A percentile compares a stretch with the other conserved stretches of the same genome.
These are phyloP conservation scores for Acronicta alni DNA, from an alignment of 2,888 invertebrate species.

Conservation along the genomic window DNA sequence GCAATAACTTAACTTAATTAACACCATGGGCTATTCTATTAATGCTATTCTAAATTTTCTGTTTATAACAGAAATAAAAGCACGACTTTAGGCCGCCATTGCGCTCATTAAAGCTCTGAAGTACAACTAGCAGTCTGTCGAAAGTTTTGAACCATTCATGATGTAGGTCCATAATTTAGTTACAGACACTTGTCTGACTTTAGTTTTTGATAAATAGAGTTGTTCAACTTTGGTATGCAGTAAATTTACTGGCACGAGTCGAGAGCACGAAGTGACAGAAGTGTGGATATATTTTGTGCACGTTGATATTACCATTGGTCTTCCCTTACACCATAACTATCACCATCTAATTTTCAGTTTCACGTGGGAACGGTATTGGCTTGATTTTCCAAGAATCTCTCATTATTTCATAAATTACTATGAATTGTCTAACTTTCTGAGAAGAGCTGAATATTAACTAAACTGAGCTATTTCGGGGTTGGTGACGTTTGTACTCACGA, in stretches of 20 bases:
- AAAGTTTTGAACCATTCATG: constrained; percentile 24
- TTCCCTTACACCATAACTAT: too few relatives aligned
- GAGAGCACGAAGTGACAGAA: neutral
- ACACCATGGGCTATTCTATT: neutral
- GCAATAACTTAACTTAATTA: too few relatives aligned
- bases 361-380: too few relatives aligned
- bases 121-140: constrained; percentile 12
- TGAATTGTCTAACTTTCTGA: too few relatives aligned
- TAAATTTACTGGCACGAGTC: neutral
- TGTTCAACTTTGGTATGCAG: constrained; percentile 4
- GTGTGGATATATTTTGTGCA: neutral
- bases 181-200: constrained; percentile 18
- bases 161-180: constrained; percentile 17
- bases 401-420: too few relatives aligned
- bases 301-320: too few relatives aligned
- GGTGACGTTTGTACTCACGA: too few relatives aligned
- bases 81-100: constrained; percentile 14
- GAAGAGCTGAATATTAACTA: too few relatives aligned
- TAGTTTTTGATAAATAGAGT: constrained; percentile 6
- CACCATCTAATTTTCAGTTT: too few relatives aligned
- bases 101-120: constrained; percentile 23
- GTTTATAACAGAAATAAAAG: constrained; percentile 18
- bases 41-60: constrained; percentile 21
- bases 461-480: too few relatives aligned
- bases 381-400: too few relatives aligned